phyloP scores from a whole-genome alignment of 2,113 vertebrate genomes.

The Pogonocichla stellata region DNA sequence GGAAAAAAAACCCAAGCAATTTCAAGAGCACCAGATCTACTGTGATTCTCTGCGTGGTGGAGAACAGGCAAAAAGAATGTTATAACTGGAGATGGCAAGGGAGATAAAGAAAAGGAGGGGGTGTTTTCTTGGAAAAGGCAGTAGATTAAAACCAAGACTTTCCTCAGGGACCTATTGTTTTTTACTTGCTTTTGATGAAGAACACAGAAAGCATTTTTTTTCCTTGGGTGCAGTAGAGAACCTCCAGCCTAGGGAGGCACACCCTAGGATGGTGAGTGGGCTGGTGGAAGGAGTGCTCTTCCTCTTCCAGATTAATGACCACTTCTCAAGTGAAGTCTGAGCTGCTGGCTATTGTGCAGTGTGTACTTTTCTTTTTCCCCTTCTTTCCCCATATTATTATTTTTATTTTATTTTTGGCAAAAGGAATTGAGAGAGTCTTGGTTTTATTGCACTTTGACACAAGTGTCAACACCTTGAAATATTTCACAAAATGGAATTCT shows the following conservation, averaged over 20 bases:
- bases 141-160: not conserved
- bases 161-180: slow-evolving; percentile 25
- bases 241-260: not conserved
- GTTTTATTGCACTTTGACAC: slow-evolving; percentile 12
- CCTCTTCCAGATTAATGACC: slow-evolving; percentile 24
- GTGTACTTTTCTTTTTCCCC: not conserved
- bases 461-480: slow-evolving; percentile 8
- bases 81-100: not conserved
- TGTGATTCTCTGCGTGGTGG: not conserved
- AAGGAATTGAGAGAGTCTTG: not conserved
- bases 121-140: slow-evolving; percentile 32
- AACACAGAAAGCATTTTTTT: slow-evolving; percentile 7
- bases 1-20: not conserved
- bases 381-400: not conserved
- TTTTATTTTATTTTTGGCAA: slow-evolving; percentile 20
- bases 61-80: not conserved
- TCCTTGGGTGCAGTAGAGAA: slow-evolving; percentile 27
- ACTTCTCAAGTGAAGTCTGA: not conserved
- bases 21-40: not conserved
- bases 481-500: slow-evolving; percentile 10
- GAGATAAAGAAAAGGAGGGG: not conserved
- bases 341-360: not conserved
- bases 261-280: not conserved
- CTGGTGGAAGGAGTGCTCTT: slow-evolving; percentile 14
- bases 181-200: not conserved